Percentiles rank a stretch among this genome's conserved stretches.
Conservation (phyloP, 2,888 invertebrate genomes). For the Adelognathus sp. region DNA sequence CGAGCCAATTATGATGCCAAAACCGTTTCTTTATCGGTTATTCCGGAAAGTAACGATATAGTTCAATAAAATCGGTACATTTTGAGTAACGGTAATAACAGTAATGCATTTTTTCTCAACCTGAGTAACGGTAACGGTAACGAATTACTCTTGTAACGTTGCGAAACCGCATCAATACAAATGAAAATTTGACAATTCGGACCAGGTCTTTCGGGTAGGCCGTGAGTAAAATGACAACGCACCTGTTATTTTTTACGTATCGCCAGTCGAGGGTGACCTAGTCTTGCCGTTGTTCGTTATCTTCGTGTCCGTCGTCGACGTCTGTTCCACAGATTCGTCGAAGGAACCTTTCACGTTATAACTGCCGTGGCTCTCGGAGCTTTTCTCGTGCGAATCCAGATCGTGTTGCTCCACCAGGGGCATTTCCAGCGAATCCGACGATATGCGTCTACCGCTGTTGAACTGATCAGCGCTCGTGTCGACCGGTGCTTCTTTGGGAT, state of each 20-base stretch:
- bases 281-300: conserved; percentile 67
- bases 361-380: conserved; percentile 37
- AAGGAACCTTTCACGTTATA: conserved; percentile 51
- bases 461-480: conserved; percentile 67
- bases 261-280: conserved; percentile 67
- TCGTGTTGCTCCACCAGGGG: conserved; percentile 71
- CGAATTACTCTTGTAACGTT: too few relatives aligned
- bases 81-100: too few relatives aligned
- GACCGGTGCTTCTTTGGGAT: conserved; percentile 68
- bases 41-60: too few relatives aligned
- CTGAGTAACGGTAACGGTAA: too few relatives aligned
- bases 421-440: conserved; percentile 78
- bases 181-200: neutral
- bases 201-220: too few relatives aligned
- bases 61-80: too few relatives aligned
- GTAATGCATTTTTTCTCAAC: too few relatives aligned
- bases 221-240: neutral
- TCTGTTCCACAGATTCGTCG: conserved; percentile 64
- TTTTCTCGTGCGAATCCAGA: conserved; percentile 59
- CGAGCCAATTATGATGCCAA: too few relatives aligned
- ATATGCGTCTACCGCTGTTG: conserved; percentile 74
- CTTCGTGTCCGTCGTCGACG: conserved; percentile 62
- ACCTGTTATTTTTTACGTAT: conserved; percentile 66
- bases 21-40: too few relatives aligned
- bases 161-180: neutral